phyloP scores from a whole-genome alignment of 2,888 invertebrate species.

The Acronicta leporina region DNA sequence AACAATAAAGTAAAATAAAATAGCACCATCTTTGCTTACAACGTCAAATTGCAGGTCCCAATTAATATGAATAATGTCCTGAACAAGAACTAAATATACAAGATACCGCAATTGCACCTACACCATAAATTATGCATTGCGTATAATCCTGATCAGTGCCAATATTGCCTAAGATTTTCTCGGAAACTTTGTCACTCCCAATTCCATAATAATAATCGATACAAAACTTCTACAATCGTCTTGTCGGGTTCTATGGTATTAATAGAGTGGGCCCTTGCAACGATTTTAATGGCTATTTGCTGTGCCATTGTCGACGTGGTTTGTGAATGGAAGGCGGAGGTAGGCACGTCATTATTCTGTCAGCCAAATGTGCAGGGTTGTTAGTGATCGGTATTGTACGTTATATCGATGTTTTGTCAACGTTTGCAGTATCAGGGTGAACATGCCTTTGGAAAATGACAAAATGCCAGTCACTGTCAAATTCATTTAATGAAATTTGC shows the following conservation, averaged over 20 bases:
- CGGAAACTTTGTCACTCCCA: slow-evolving; percentile 17
- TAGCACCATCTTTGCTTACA: too few species aligned
- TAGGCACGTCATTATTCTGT: slow-evolving; percentile 83
- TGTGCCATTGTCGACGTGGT: slow-evolving; percentile 83
- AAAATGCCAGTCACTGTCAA: neutral
- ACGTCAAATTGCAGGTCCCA: too few species aligned
- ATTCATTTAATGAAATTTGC: neutral
- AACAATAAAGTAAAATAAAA: too few species aligned
- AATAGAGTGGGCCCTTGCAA: slow-evolving; percentile 74
- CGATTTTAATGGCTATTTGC: slow-evolving; percentile 86
- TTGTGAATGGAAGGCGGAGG: slow-evolving; percentile 80
- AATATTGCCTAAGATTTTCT: slow-evolving; percentile 21
- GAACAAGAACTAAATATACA: too few species aligned
- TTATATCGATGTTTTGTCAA: slow-evolving; percentile 49
- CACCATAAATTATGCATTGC: too few species aligned
- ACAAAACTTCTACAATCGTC: slow-evolving; percentile 63
- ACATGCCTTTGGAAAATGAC: neutral
- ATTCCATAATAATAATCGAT: slow-evolving; percentile 31
- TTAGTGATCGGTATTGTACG: slow-evolving; percentile 59
- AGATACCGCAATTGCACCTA: too few species aligned
- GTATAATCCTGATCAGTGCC: too few species aligned
- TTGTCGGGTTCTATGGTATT: slow-evolving; percentile 65
- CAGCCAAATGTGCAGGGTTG: slow-evolving; percentile 67
- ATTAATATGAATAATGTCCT: too few species aligned
- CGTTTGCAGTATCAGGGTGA: neutral